These are phyloP conservation scores for Australoheros scitulus DNA, from an alignment of 2,113 vertebrate genomes.

Conservation along the genomic window DNA sequence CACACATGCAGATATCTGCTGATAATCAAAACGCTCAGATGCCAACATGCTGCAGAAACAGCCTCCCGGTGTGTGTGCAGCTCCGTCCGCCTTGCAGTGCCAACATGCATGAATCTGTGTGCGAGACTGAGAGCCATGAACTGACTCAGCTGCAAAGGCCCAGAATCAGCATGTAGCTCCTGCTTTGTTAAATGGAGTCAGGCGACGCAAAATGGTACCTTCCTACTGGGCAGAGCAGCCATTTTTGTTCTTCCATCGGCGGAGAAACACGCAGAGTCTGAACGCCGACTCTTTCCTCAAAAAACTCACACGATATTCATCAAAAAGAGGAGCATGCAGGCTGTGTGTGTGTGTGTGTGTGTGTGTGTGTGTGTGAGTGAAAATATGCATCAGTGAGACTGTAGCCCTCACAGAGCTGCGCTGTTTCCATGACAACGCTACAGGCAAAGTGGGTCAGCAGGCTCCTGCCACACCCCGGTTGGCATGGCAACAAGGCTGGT, in stretches of 20 bases:
- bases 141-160: background rate
- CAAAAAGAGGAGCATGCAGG: background rate
- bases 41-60: background rate
- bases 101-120: background rate
- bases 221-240: conserved; percentile 1
- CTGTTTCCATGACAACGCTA: conserved; percentile 73
- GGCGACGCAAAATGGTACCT: conserved; percentile 30
- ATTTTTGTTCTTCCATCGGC: conserved; percentile 6
- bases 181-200: conserved; percentile 32
- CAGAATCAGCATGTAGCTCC: background rate
- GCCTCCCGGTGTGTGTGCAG: background rate
- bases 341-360: background rate
- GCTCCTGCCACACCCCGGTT: conserved; percentile 72
- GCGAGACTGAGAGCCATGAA: background rate
- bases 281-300: background rate
- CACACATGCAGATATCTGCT: conserved; percentile 2
- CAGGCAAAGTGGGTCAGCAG: conserved; percentile 78
- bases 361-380: background rate
- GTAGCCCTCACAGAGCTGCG: conserved; percentile 35
- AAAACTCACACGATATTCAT: background rate
- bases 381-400: conserved; percentile 27
- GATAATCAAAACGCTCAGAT: background rate
- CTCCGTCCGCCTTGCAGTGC: conserved; percentile 13
- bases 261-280: background rate
- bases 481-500: conserved; percentile 70